Percentiles rank a stretch among this genome's conserved stretches.
These are phyloP conservation scores for Notospermus geniculatus DNA, from an alignment of 1,140 invertebrate genomes.

Conservation along the genomic window DNA sequence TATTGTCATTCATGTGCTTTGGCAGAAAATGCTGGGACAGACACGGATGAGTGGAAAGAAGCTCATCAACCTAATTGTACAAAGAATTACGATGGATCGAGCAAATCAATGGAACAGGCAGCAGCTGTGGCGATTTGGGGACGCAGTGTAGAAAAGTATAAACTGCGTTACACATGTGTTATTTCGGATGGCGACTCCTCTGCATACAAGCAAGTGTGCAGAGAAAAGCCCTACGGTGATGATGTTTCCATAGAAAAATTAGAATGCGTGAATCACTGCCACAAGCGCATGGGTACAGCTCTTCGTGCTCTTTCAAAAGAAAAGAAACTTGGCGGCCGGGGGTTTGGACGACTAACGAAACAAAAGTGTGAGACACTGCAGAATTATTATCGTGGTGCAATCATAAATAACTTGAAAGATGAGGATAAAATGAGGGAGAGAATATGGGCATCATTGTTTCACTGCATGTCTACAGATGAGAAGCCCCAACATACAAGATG, in stretches of 20 bases:
- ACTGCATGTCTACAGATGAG: not conserved
- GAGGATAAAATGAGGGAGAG: not conserved
- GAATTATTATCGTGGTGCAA: conserved; percentile 1
- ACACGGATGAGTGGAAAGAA: too few species aligned
- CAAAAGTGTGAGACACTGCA: not conserved
- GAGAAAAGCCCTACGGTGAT: not conserved
- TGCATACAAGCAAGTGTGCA: not conserved
- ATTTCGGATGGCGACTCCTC: not conserved
- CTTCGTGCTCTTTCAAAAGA: not conserved
- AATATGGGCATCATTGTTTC: not conserved
- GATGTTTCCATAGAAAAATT: not conserved
- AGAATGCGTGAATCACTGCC: not conserved
- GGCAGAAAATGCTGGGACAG: too few species aligned
- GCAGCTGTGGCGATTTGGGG: too few species aligned
- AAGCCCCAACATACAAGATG: not conserved
- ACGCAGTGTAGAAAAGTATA: too few species aligned
- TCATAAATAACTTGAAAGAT: not conserved
- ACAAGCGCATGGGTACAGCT: not conserved
- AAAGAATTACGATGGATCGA: too few species aligned
- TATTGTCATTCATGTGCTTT: conserved; percentile 16
- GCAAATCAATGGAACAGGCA: too few species aligned
- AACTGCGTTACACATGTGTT: not conserved
- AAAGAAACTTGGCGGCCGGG: not conserved
- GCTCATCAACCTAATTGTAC: too few species aligned
- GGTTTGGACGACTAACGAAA: not conserved